A percentile compares a stretch with the other conserved stretches of the same genome.
phyloP scores from a whole-genome alignment of 2,888 invertebrate species.

The Amblyjoppa proteus region DNA sequence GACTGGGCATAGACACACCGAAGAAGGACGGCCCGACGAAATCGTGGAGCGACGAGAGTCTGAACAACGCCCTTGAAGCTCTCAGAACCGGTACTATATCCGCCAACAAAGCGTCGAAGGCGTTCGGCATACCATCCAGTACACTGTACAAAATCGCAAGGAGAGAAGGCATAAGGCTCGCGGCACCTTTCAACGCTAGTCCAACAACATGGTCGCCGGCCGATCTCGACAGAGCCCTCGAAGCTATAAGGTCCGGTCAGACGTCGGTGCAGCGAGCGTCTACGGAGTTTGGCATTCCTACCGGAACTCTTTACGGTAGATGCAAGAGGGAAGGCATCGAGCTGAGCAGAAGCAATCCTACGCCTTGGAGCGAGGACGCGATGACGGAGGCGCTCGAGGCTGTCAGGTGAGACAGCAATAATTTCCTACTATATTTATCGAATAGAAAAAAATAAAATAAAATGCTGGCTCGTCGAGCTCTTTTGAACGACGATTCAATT shows the following conservation, averaged over 20 bases:
- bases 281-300: conserved; percentile 94
- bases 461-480: conserved; percentile 3
- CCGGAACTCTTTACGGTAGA: conserved; percentile 94
- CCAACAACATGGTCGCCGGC: conserved; percentile 95
- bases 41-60: conserved; percentile 94
- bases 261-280: conserved; percentile 95
- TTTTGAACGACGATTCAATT: conserved; percentile 47
- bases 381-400: conserved; percentile 96
- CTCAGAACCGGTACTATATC: conserved; percentile 94
- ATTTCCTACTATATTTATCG: conserved; percentile 4
- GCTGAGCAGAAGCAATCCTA: conserved; percentile 94
- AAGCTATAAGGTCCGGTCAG: conserved; percentile 92
- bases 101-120: conserved; percentile 96
- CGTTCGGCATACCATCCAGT: conserved; percentile 96
- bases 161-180: conserved; percentile 94
- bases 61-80: conserved; percentile 93
- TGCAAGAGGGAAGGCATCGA: conserved; percentile 96
- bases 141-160: conserved; percentile 96
- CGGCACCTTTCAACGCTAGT: conserved; percentile 96
- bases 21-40: conserved; percentile 95
- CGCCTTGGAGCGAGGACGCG: conserved; percentile 97
- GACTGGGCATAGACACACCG: conserved; percentile 95
- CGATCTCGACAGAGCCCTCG: conserved; percentile 93
- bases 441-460: conserved; percentile 3
- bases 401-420: conserved; percentile 88